Conservation (phyloP, 2,797 vertebrate species). For the Natrix natrix region DNA sequence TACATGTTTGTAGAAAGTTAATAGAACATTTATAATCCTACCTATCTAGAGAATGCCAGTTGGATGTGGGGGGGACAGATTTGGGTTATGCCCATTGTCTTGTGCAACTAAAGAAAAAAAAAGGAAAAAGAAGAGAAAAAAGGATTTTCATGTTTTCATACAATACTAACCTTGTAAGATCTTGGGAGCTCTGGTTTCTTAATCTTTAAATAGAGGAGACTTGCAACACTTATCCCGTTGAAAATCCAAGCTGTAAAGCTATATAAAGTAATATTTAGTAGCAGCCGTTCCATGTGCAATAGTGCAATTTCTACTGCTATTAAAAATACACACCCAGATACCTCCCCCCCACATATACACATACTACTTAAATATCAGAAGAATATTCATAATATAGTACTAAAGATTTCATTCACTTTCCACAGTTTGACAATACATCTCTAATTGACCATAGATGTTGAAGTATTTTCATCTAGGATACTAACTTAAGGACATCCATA, state of each 20-base stretch:
- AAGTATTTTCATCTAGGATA: background rate
- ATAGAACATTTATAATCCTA: background rate
- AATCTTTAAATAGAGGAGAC: slow-evolving; percentile 86
- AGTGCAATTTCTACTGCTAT: background rate
- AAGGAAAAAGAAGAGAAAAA: background rate
- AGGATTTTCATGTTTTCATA: background rate
- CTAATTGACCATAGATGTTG: background rate
- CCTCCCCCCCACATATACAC: background rate
- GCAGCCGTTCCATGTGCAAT: background rate
- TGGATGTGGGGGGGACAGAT: background rate
- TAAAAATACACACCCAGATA: background rate
- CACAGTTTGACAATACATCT: background rate
- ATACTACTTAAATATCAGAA: background rate
- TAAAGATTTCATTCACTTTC: background rate
- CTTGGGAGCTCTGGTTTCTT: slow-evolving; percentile 82
- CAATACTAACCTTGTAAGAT: slow-evolving; percentile 77
- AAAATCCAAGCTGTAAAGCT: slow-evolving; percentile 89
- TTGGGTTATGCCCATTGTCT: background rate
- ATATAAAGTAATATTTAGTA: slow-evolving; percentile 15
- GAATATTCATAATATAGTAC: background rate
- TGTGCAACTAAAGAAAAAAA: background rate
- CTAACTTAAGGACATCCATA: background rate
- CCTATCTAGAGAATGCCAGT: background rate
- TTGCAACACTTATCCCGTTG: slow-evolving; percentile 79
- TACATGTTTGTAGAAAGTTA: background rate